These are phyloP conservation scores for Hippocampus kuda DNA, from an alignment of 2,797 vertebrate genomes.

Conservation along the genomic window DNA sequence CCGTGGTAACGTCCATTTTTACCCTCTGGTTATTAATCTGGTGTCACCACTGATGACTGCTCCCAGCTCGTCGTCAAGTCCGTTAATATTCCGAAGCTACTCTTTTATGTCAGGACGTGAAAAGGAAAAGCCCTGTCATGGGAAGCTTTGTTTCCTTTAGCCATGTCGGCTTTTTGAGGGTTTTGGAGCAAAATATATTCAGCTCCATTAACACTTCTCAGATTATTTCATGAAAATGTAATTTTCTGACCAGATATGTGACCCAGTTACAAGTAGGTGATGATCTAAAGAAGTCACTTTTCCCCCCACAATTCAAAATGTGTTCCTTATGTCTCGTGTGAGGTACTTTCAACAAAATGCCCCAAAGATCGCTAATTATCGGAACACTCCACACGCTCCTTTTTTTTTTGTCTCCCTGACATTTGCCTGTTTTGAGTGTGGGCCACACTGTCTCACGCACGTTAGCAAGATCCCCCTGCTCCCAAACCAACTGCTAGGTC, in stretches of 20 bases:
- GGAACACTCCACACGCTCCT: too few relatives aligned
- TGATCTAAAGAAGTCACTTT: neutral
- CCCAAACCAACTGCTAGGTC: too few relatives aligned
- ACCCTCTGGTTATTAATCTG: conserved; percentile 13
- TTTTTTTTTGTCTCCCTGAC: too few relatives aligned
- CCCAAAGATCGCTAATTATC: too few relatives aligned
- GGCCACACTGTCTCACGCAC: too few relatives aligned
- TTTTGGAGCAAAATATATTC: neutral
- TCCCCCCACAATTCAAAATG: neutral
- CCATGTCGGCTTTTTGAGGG: neutral
- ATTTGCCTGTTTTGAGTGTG: too few relatives aligned
- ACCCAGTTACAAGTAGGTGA: neutral
- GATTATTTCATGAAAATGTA: neutral
- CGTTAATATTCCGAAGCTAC: conserved; percentile 9
- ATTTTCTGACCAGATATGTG: neutral
- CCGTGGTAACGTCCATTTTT: conserved; percentile 34
- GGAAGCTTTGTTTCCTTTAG: neutral
- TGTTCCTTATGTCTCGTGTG: too few relatives aligned
- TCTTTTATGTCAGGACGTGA: conserved; percentile 3
- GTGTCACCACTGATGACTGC: conserved; percentile 28
- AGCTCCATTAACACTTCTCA: neutral
- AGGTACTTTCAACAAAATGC: too few relatives aligned
- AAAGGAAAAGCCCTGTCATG: neutral
- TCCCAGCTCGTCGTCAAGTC: conserved; percentile 19
- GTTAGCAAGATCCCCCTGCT: too few relatives aligned